phyloP scores from a whole-genome alignment of 2,888 invertebrate species.

The Heteromyza rotundicornis region DNA sequence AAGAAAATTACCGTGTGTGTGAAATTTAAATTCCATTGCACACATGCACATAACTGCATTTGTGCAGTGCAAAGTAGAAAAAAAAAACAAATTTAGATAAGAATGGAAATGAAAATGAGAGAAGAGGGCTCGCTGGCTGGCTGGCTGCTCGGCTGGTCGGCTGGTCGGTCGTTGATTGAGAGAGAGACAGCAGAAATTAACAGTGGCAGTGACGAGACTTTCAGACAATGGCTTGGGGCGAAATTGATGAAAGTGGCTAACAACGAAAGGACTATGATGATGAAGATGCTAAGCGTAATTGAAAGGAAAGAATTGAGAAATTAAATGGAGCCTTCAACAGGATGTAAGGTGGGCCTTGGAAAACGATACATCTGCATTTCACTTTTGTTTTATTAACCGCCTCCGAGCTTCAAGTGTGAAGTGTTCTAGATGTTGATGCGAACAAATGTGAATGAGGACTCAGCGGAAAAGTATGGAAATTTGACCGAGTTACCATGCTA shows the following conservation, averaged over 20 bases:
- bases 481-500: too few species aligned
- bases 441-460: too few species aligned
- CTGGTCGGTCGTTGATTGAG: not conserved
- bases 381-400: too few species aligned
- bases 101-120: constrained; percentile 12
- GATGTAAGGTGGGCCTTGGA: too few species aligned
- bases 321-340: too few species aligned
- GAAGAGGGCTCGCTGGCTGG: not conserved
- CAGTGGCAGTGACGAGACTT: constrained; percentile 7
- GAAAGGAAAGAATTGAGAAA: not conserved
- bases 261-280: constrained; percentile 14
- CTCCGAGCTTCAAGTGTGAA: too few species aligned
- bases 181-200: constrained; percentile 9
- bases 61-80: too few species aligned
- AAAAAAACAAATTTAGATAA: not conserved
- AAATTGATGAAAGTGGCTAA: constrained; percentile 21
- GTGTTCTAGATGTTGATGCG: too few species aligned
- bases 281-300: not conserved
- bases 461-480: too few species aligned
- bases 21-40: constrained; percentile 52
- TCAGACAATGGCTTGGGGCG: constrained; percentile 7
- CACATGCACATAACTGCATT: constrained; percentile 35
- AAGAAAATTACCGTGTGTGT: too few species aligned
- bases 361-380: too few species aligned
- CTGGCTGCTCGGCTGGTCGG: not conserved